Percentiles rank a stretch among this genome's conserved stretches.
phyloP scores from a whole-genome alignment of 2,888 invertebrate genomes.

The Therioaphis trifolii region DNA sequence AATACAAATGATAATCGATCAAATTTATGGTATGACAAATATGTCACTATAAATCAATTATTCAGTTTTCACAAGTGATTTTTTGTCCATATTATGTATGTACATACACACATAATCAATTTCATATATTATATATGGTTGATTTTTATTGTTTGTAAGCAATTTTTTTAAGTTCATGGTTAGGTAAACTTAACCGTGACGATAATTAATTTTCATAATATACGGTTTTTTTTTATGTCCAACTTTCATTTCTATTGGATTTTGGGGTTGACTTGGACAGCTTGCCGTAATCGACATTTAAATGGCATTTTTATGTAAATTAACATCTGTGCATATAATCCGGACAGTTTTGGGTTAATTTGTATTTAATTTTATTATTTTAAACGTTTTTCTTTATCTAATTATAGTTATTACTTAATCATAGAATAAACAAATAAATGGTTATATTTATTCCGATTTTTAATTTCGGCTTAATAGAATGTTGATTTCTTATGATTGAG shows the following conservation, averaged over 20 bases:
- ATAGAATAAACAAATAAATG: no score
- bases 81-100: not conserved
- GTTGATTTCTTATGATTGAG: no score
- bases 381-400: no score
- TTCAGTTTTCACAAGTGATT: no score
- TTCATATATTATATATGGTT: not conserved
- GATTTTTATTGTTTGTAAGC: not conserved
- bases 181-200: not conserved
- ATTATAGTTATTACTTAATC: no score
- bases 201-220: slow-evolving; percentile 32
- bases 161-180: not conserved
- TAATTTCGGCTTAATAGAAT: no score
- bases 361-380: no score
- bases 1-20: no score
- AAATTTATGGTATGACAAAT: no score
- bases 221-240: not conserved
- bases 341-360: not conserved
- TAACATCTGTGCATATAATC: slow-evolving; percentile 42
- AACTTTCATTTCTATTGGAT: not conserved
- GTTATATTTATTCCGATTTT: no score
- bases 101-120: no score
- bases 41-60: no score
- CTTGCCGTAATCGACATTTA: slow-evolving; percentile 39
- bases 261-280: slow-evolving; percentile 51
- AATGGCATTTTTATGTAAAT: slow-evolving; percentile 55